These are phyloP conservation scores for Aricia artaxerxes DNA, from an alignment of 2,888 invertebrate species.

Conservation along the genomic window DNA sequence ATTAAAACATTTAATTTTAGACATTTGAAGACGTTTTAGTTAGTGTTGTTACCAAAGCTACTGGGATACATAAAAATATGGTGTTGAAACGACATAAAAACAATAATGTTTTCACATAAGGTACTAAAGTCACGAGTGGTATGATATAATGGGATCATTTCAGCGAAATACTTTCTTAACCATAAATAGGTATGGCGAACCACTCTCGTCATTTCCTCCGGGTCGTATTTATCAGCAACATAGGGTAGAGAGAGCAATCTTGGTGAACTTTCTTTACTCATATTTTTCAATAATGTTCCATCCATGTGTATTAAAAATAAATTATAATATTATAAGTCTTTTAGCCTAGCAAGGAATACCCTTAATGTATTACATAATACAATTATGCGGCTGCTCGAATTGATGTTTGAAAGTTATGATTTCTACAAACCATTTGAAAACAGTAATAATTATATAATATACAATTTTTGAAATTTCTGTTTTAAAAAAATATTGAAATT, in stretches of 20 bases:
- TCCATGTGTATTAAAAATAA: neutral
- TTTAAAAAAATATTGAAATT: no score
- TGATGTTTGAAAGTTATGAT: no score
- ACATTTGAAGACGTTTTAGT: no score
- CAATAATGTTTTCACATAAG: neutral
- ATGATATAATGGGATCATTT: constrained; percentile 36
- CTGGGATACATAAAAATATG: neutral
- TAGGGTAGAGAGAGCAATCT: constrained; percentile 49
- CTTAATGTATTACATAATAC: no score
- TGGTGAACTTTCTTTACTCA: constrained; percentile 60
- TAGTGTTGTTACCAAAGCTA: no score
- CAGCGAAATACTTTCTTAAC: constrained; percentile 35
- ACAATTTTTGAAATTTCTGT: no score
- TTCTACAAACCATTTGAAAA: no score
- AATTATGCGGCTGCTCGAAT: no score
- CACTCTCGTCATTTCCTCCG: constrained; percentile 76
- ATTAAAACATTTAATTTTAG: no score
- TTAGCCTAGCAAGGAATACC: no score
- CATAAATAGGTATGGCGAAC: constrained; percentile 42
- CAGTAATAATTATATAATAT: no score
- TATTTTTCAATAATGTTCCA: constrained; percentile 47
- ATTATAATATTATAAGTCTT: neutral
- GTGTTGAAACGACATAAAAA: neutral
- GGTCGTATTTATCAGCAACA: constrained; percentile 64
- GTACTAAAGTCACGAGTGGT: neutral